phyloP scores from a whole-genome alignment of 2,888 invertebrate species.

The Ennomos fuscantarius region DNA sequence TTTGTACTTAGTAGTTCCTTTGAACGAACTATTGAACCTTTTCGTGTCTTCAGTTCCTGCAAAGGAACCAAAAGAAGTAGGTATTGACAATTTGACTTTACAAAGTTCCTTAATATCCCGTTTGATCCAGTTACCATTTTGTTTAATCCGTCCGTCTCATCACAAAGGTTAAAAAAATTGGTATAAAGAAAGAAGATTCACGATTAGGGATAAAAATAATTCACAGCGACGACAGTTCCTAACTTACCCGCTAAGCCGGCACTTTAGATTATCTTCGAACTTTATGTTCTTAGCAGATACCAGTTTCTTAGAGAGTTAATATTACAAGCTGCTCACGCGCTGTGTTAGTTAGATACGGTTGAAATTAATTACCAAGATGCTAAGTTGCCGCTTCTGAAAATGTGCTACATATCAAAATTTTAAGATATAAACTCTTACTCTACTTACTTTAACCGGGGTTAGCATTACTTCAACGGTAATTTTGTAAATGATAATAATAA shows the following conservation, averaged over 20 bases:
- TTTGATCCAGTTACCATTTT: no score
- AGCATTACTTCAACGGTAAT: no score
- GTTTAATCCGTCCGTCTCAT: no score
- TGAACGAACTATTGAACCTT: no score
- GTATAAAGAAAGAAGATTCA: neutral
- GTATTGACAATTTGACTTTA: no score
- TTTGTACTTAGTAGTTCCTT: no score
- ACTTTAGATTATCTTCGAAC: conserved; percentile 6
- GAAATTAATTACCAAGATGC: neutral
- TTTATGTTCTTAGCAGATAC: conserved; percentile 1
- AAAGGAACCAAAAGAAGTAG: no score
- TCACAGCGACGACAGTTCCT: neutral
- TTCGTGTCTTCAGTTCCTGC: no score
- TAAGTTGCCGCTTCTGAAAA: neutral
- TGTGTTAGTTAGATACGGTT: neutral
- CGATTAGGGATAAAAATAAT: conserved; percentile 4
- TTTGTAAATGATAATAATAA: no score
- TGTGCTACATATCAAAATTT: neutral
- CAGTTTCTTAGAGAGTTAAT: conserved; percentile 4
- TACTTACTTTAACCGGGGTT: no score
- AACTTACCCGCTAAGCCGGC: conserved; percentile 9
- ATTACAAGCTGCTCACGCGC: conserved; percentile 2
- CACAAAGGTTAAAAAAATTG: no score
- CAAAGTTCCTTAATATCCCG: no score
- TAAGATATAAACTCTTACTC: neutral